These are phyloP conservation scores for Python bivittatus DNA, from an alignment of 2,113 vertebrate species.

Conservation along the genomic window DNA sequence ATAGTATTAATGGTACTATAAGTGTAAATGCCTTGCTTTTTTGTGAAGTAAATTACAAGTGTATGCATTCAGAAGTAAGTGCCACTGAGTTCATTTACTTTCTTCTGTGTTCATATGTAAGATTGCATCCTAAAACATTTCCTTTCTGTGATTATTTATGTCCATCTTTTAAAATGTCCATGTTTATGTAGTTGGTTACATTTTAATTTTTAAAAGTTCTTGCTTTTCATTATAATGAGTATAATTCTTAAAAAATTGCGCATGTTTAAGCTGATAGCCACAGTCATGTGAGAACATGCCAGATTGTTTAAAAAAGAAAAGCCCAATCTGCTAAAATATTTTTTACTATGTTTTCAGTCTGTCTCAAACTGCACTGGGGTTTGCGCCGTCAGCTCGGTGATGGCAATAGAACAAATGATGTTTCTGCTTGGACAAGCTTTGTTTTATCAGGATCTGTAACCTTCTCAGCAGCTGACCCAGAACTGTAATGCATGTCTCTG, in stretches of 20 bases:
- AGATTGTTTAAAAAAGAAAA: conserved; percentile 25
- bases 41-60: background rate
- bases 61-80: background rate
- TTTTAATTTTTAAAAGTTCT: background rate
- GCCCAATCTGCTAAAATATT: conserved; percentile 38
- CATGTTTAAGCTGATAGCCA: conserved; percentile 47
- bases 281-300: conserved; percentile 24
- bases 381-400: conserved; percentile 75
- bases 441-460: conserved; percentile 91
- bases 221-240: background rate
- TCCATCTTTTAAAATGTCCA: background rate
- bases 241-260: conserved; percentile 46
- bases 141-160: background rate
- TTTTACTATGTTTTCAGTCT: conserved; percentile 40
- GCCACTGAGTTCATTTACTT: background rate
- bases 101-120: background rate
- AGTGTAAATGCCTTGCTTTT: background rate
- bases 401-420: conserved; percentile 82
- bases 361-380: conserved; percentile 66
- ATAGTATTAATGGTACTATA: background rate
- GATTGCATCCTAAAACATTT: background rate
- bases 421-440: conserved; percentile 88
- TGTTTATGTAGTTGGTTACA: background rate
- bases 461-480: conserved; percentile 94
- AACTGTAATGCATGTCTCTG: conserved; percentile 77